A percentile compares a stretch with the other conserved stretches of the same genome.
Evolutionary conservation across 2,888 invertebrate genomes (phyloP).

Genomic region (Hoplodrina ambigua): DNA sequence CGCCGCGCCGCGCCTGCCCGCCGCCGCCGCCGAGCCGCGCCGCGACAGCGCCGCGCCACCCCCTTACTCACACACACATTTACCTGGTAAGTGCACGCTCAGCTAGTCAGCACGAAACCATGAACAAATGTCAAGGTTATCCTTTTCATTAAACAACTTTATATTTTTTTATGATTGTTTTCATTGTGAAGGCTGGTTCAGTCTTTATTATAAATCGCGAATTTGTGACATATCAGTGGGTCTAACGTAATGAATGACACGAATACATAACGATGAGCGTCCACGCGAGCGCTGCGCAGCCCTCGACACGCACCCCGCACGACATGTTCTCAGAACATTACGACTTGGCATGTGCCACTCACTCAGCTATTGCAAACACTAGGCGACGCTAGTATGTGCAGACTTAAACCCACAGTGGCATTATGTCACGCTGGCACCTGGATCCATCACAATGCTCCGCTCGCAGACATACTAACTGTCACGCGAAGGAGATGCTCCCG

Average conservation of each 20-base stretch:
- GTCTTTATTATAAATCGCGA: background rate
- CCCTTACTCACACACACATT: slow-evolving; percentile 49
- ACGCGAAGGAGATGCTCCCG: background rate
- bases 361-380: no score
- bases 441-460: no score
- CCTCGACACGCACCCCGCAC: background rate
- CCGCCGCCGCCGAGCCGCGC: slow-evolving; percentile 78
- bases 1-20: slow-evolving; percentile 88
- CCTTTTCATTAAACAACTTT: no score
- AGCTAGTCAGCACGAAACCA: no score
- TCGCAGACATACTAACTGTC: no score
- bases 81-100: background rate
- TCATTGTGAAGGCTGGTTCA: background rate
- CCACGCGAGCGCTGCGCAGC: slow-evolving; percentile 24
- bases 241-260: background rate
- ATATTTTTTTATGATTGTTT: background rate
- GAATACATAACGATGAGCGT: slow-evolving; percentile 16
- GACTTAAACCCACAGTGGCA: no score
- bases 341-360: no score
- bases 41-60: slow-evolving; percentile 72
- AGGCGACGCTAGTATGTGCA: no score
- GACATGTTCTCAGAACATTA: no score
- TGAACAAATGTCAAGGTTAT: no score
- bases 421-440: no score
- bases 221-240: background rate